Evolutionary conservation across 2,888 invertebrate species (phyloP).

Genomic region (Rosalia funebris): DNA sequence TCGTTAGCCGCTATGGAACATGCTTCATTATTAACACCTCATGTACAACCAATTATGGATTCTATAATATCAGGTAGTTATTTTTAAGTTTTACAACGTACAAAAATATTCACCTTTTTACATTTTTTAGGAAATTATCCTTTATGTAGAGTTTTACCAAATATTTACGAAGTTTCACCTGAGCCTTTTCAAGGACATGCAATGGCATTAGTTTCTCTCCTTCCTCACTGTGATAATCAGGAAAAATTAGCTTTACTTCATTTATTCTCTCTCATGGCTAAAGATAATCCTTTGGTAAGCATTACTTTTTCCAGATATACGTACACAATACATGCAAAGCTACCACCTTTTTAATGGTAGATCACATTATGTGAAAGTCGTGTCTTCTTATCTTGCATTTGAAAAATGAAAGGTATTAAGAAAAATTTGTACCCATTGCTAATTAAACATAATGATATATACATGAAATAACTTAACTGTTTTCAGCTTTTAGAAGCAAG

Average conservation of each 20-base stretch:
- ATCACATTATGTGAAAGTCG: too few relatives aligned
- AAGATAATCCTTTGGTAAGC: constrained; percentile 78
- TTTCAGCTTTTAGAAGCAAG: constrained; percentile 80
- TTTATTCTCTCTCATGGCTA: constrained; percentile 84
- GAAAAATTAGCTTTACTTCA: constrained; percentile 87
- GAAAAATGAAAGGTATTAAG: too few relatives aligned
- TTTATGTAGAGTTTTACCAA: constrained; percentile 86
- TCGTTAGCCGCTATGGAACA: constrained; percentile 93
- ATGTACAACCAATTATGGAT: constrained; percentile 90
- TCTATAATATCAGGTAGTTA: constrained; percentile 83
- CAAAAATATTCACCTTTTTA: not conserved
- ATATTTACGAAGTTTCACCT: constrained; percentile 88
- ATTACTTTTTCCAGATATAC: too few relatives aligned
- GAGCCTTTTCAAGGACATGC: constrained; percentile 88
- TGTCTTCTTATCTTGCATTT: too few relatives aligned
- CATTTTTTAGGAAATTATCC: constrained; percentile 81
- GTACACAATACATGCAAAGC: too few relatives aligned
- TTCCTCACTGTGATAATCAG: constrained; percentile 85
- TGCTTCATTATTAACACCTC: constrained; percentile 84
- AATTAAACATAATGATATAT: not conserved
- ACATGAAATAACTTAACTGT: not conserved
- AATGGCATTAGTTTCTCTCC: constrained; percentile 80
- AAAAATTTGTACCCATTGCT: not conserved
- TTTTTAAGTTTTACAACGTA: constrained; percentile 4
- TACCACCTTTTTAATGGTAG: too few relatives aligned